Percentiles rank a stretch among this genome's conserved stretches.
Evolutionary conservation across 1,140 invertebrate genomes (phyloP).

Genomic region (Amyelois transitella): DNA sequence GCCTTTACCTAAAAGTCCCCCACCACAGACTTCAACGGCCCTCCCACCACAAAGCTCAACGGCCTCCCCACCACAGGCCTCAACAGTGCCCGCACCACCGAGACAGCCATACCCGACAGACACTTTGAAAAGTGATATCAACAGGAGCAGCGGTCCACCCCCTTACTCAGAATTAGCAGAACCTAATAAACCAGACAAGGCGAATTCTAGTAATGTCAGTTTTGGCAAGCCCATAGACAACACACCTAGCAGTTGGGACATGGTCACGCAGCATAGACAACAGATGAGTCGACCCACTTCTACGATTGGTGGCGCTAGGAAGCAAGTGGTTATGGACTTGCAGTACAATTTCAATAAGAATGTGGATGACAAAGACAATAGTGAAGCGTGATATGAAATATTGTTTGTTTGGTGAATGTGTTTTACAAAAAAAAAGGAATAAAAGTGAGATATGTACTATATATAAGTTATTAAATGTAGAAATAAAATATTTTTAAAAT

Average conservation of each 20-base stretch:
- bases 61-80: background rate
- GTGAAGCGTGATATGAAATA: conserved; percentile 27
- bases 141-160: conserved; percentile 46
- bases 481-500: too few species aligned
- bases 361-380: conserved; percentile 24
- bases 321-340: conserved; percentile 37
- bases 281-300: conserved; percentile 36
- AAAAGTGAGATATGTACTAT: too few species aligned
- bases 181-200: conserved; percentile 14
- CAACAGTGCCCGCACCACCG: background rate
- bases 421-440: too few species aligned
- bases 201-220: conserved; percentile 31
- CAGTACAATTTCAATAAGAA: conserved; percentile 24
- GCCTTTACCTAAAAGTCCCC: conserved; percentile 16
- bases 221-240: conserved; percentile 35
- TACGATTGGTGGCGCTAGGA: conserved; percentile 10
- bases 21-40: background rate
- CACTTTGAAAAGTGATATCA: conserved; percentile 58
- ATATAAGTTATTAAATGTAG: too few species aligned
- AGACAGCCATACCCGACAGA: conserved; percentile 23
- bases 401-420: background rate
- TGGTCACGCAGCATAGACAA: conserved; percentile 60
- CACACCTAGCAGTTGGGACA: conserved; percentile 58
- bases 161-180: conserved; percentile 33
- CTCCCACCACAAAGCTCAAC: background rate